phyloP scores from a whole-genome alignment of 2,888 invertebrate species.

The Drosophila limbata region DNA sequence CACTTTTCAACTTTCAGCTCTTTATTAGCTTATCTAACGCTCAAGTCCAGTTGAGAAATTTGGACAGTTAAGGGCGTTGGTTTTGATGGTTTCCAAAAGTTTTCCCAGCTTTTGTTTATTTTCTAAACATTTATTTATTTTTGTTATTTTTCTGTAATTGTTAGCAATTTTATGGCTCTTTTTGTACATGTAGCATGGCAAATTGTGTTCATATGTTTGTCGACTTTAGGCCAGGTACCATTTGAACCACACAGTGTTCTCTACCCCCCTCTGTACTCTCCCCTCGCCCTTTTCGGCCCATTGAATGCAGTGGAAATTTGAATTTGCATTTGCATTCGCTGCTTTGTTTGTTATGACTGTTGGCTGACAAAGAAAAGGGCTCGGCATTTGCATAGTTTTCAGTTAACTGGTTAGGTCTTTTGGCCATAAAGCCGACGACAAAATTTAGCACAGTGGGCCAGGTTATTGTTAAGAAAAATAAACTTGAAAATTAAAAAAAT shows the following conservation, averaged over 20 bases:
- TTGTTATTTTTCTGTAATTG: not conserved
- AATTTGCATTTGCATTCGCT: conserved; percentile 36
- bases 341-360: conserved; percentile 18
- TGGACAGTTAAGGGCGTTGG: not conserved
- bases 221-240: conserved; percentile 13
- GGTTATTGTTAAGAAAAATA: not conserved
- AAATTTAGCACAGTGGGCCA: conserved; percentile 9
- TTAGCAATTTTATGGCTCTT: conserved; percentile 28
- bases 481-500: not conserved
- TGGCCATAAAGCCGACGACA: conserved; percentile 38
- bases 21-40: not conserved
- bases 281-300: not conserved
- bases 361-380: conserved; percentile 28
- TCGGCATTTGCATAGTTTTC: conserved; percentile 42
- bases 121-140: not conserved
- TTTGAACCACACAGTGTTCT: conserved; percentile 3
- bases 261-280: no score
- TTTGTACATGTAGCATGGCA: conserved; percentile 19
- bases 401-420: conserved; percentile 40
- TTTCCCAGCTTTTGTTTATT: not conserved
- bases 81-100: not conserved
- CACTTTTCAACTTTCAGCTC: no score
- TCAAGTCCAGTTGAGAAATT: not conserved
- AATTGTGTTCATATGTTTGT: conserved; percentile 30
- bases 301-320: conserved; percentile 40